Evolutionary conservation across 2,797 vertebrate genomes (phyloP), one percentile per base, ranked within the genome.

Genomic region (Sibirionetta formosa): DNA sequence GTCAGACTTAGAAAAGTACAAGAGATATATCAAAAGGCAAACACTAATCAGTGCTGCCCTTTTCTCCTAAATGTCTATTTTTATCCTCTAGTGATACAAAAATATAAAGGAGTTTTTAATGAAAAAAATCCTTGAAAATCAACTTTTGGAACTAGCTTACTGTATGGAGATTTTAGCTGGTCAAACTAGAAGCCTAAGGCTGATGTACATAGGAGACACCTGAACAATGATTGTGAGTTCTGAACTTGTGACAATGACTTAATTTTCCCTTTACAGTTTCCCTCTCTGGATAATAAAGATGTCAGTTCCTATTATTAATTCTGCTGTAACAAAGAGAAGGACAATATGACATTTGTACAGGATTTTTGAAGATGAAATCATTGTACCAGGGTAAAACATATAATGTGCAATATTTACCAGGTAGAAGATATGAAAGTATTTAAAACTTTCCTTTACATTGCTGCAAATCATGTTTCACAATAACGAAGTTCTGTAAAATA

Each of bases 291-390:
- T 80, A 91, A 64, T 77, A 82, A 94, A 89, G 57, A 80, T 71
- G 35, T 63, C 60, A 87, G 54, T 64, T 89, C 22, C 19, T 73
- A 38, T 91, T 87, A 89, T 75, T 91, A 86, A 91, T 94, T 82
- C 65, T 91, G 15, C 48, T 94, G 19, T 68, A 90, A 54, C 5
- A 81, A 68, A 81, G 53, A 91, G 46, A 92, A 85, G 15, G 44
- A 82, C 19, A 69, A 83, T 73, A 51, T 56, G 65, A 73, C 17
- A 82, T 71, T 94, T 87, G 60, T 66, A 44, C 24, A 75, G 12
- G 27, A 79, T 73, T 92, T 92, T 78, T 85, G 46, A 76, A 81
- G 42, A 63, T 12, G 9, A 86, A 93, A 63, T 71, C 20, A 8
- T 3, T 33, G 6, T 46, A 63, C 68, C n/a, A 16, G 29, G 3